A percentile compares a stretch with the other conserved stretches of the same genome.
These are phyloP conservation scores for Callaeas wilsoni DNA, from an alignment of 2,113 vertebrate genomes.

Conservation along the genomic window DNA sequence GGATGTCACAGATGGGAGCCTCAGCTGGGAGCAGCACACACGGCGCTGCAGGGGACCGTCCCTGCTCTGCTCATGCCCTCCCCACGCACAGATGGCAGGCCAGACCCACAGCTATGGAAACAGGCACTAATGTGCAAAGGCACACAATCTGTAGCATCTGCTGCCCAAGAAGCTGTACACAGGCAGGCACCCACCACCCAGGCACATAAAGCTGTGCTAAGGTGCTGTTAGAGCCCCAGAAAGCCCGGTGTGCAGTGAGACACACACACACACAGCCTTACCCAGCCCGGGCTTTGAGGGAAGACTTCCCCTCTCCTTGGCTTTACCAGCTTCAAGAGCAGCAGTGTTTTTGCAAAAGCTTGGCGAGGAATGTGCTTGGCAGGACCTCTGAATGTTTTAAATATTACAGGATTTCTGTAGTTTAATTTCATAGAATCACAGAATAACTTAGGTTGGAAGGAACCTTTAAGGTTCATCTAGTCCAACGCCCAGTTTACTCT, in stretches of 20 bases:
- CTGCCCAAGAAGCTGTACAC: neutral
- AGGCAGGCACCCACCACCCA: neutral
- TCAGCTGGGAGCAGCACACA: neutral
- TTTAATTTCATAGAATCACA: neutral
- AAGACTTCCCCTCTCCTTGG: neutral
- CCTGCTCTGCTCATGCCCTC: neutral
- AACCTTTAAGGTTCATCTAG: neutral
- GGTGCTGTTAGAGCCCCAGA: neutral
- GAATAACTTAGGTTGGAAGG: neutral
- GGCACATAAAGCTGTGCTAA: neutral
- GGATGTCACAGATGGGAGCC: neutral
- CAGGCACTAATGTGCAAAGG: neutral
- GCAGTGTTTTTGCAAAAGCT: neutral
- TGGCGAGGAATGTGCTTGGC: neutral
- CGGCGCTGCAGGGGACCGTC: neutral
- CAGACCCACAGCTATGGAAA: neutral
- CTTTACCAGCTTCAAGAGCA: neutral
- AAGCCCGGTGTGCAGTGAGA: neutral
- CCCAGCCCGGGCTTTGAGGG: neutral
- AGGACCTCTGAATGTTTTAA: neutral
- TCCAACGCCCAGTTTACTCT: neutral
- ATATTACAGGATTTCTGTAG: neutral
- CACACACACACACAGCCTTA: neutral
- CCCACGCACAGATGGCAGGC: rapidly evolving
- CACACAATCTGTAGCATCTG: neutral